phyloP scores from a whole-genome alignment of 2,113 vertebrate species.

The Anser cygnoides region DNA sequence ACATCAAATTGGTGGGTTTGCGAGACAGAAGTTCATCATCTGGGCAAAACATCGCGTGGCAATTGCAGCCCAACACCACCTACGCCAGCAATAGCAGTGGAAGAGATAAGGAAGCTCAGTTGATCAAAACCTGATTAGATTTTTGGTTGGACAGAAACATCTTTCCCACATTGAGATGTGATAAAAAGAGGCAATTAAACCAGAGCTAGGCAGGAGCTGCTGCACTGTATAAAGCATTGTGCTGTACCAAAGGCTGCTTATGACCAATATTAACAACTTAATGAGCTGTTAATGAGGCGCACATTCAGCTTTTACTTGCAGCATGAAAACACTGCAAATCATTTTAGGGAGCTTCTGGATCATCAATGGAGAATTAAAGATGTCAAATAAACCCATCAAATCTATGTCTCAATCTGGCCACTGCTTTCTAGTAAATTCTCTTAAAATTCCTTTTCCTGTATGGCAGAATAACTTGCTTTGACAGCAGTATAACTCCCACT shows the following conservation, averaged over 20 bases:
- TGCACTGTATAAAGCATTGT: slow-evolving; percentile 26
- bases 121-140: not conserved
- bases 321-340: slow-evolving; percentile 66
- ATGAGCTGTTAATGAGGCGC: slow-evolving; percentile 73
- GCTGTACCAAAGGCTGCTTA: slow-evolving; percentile 62
- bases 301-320: slow-evolving; percentile 64
- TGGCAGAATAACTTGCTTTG: slow-evolving; percentile 61
- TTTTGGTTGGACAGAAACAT: not conserved
- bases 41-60: not conserved
- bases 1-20: not conserved
- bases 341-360: slow-evolving; percentile 62
- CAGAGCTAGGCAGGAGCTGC: slow-evolving; percentile 47
- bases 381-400: slow-evolving; percentile 55
- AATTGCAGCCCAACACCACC: not conserved
- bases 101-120: not conserved
- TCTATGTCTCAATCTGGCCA: slow-evolving; percentile 57
- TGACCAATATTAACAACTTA: slow-evolving; percentile 76
- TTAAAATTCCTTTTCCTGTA: slow-evolving; percentile 39
- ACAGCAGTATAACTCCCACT: slow-evolving; percentile 18
- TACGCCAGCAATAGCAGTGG: not conserved
- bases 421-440: slow-evolving; percentile 25
- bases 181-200: slow-evolving; percentile 55
- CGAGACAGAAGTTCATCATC: not conserved
- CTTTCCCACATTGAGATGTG: not conserved
- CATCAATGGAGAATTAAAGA: slow-evolving; percentile 56